These are phyloP conservation scores for Psilopogon haemacephalus DNA, from an alignment of 2,113 vertebrate species.

Conservation along the genomic window DNA sequence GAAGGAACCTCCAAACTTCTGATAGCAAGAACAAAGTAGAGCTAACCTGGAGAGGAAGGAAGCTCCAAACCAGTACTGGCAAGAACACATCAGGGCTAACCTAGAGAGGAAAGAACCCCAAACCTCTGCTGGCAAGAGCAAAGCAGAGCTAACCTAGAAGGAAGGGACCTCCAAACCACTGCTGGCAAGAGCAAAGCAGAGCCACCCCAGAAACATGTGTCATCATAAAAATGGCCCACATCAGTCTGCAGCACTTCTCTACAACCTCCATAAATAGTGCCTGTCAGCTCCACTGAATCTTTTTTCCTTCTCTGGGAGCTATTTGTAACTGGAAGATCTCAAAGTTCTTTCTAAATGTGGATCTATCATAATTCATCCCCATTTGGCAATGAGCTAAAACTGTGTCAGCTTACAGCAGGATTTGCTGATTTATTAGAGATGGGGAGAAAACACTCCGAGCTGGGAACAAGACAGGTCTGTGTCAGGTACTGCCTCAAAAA, in stretches of 20 bases:
- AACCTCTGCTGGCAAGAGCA: too few species aligned
- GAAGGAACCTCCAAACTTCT: too few species aligned
- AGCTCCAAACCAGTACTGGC: too few species aligned
- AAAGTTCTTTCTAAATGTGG: conserved; percentile 47
- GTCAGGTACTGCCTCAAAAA: background rate
- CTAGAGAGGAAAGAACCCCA: too few species aligned
- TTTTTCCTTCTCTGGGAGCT: background rate
- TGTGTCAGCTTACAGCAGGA: background rate
- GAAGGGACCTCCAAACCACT: background rate
- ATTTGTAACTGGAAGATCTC: conserved; percentile 22
- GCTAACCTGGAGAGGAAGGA: too few species aligned
- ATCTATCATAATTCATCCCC: conserved; percentile 28
- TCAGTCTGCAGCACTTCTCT: background rate
- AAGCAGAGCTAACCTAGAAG: too few species aligned
- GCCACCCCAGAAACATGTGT: background rate
- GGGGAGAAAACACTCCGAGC: background rate
- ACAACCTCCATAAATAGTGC: background rate
- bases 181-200: background rate
- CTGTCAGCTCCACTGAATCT: background rate
- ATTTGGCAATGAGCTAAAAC: background rate
- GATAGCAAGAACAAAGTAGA: too few species aligned
- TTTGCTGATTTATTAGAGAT: conserved; percentile 12
- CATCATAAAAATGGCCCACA: background rate
- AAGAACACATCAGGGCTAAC: too few species aligned
- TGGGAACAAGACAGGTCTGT: conserved; percentile 25